Evolutionary conservation across 2,797 vertebrate genomes (phyloP), one percentile per base, ranked within the genome.

Genomic region (Alcedo quadribrachys): DNA sequence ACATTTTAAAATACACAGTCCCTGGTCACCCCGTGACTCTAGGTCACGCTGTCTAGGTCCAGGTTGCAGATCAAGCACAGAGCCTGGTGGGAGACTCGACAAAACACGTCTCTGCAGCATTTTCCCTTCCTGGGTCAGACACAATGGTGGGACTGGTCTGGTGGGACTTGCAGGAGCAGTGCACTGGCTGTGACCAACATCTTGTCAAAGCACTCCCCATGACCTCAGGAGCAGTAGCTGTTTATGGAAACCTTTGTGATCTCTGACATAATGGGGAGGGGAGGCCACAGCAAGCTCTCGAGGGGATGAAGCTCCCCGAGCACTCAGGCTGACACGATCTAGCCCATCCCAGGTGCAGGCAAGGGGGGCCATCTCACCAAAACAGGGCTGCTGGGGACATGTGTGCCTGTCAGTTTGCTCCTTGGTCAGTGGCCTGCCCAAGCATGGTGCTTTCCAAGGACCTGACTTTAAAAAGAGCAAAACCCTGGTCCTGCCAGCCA

Each of bases 381-480:
- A 40, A 74, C 1, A 0, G 67, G 27, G 75, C 68, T 69, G 63
- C 63, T 30, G 85, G 63, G 75, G 12, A 92, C 93, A 95, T 1
- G 0, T 87, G 87, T 77, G 67, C 77, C 82, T 84, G 68, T 92
- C 93, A 89, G n/a, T 69, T 88, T 45, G 58, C 75, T 82, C 67
- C 62, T 89, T 28, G 2, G 69, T 73, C 0, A 2, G 42, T 67
- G 86, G 51, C 53, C 90, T 71, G 62, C 45, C 58, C 66, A 45
- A 53, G 71, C 68, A 32, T 3, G 0, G 76, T 0, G 2, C 82
- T 74, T 89, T 89, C 88, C 92, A 85, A 86, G 80, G 73, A 88
- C 35, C 58, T 93, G 92, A 90, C 84, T 78, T 95, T 91, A 70
- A 91, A 70, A 90, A 89, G 75, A 65, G 71, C 63, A 69, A 71